Conservation (phyloP, 2,888 invertebrate species). For the Callyntrura sp. region DNA sequence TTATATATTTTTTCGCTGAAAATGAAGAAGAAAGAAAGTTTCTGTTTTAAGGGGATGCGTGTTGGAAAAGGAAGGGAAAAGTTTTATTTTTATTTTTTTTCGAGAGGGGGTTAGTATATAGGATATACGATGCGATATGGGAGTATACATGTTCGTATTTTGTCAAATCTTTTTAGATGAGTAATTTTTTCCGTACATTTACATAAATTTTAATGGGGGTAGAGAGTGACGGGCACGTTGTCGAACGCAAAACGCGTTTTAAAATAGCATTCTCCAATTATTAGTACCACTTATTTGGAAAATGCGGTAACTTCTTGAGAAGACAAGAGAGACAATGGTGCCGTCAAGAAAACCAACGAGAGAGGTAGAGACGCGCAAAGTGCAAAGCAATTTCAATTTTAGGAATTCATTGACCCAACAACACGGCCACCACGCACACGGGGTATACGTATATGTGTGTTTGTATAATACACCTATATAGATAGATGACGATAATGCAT, state of each 20-base stretch:
- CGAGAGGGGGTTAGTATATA: slow-evolving; percentile 2
- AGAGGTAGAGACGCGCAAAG: neutral
- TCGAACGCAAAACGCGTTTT: neutral
- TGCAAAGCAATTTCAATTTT: slow-evolving; percentile 23
- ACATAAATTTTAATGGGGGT: slow-evolving; percentile 41
- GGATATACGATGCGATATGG: slow-evolving; percentile 4
- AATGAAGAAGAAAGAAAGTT: slow-evolving; percentile 41
- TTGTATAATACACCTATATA: neutral
- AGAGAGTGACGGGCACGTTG: neutral
- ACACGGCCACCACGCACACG: neutral
- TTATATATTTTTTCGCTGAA: slow-evolving; percentile 16
- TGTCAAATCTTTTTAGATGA: slow-evolving; percentile 22
- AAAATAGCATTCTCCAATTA: neutral
- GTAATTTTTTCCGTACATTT: slow-evolving; percentile 26
- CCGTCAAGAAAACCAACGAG: neutral
- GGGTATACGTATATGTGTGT: too few species aligned
- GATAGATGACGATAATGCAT: neutral
- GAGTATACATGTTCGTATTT: neutral
- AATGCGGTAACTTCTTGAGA: neutral
- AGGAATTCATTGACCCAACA: slow-evolving; percentile 44
- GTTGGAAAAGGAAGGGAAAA: slow-evolving; percentile 1
- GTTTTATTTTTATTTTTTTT: neutral
- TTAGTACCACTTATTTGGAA: neutral
- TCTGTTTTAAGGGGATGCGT: slow-evolving; percentile 9
- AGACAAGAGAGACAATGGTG: neutral